phyloP scores from a whole-genome alignment of 2,888 invertebrate species.

The Molorchus minor region DNA sequence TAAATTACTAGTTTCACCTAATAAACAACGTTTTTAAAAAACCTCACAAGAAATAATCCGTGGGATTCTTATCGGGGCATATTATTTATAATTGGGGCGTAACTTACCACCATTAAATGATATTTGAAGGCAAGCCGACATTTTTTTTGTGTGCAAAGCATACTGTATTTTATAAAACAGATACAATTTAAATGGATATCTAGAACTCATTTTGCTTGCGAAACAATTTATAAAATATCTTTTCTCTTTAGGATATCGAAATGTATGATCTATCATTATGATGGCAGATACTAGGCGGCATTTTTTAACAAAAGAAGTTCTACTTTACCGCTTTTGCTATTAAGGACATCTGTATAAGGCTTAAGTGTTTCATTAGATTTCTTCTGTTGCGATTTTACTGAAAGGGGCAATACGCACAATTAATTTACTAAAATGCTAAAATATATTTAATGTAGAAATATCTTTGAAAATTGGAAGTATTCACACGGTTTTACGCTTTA shows the following conservation, averaged over 20 bases:
- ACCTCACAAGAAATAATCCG: too few relatives aligned
- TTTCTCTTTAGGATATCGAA: slow-evolving; percentile 39
- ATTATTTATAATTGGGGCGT: too few relatives aligned
- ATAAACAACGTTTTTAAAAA: too few relatives aligned
- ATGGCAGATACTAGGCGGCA: slow-evolving; percentile 42
- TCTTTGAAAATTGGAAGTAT: slow-evolving; percentile 15
- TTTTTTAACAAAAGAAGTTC: slow-evolving; percentile 41
- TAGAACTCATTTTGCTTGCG: neutral
- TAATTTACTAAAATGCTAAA: slow-evolving; percentile 15
- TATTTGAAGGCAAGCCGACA: too few relatives aligned
- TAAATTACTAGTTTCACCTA: too few relatives aligned
- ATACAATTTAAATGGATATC: neutral
- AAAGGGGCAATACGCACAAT: slow-evolving; percentile 27
- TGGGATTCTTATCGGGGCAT: too few relatives aligned
- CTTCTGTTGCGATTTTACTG: slow-evolving; percentile 42
- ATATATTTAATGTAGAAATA: slow-evolving; percentile 1
- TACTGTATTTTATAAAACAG: too few relatives aligned
- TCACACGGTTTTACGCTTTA: slow-evolving; percentile 19
- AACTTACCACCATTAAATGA: too few relatives aligned
- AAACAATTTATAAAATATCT: slow-evolving; percentile 34
- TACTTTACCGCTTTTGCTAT: slow-evolving; percentile 39
- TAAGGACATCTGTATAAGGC: slow-evolving; percentile 42
- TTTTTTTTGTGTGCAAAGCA: too few relatives aligned
- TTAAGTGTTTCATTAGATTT: slow-evolving; percentile 45
- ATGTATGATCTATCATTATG: slow-evolving; percentile 41